A percentile compares a stretch with the other conserved stretches of the same genome.
Conservation (phyloP, 2,888 invertebrate genomes). For the Mesorhabditis belari region DNA sequence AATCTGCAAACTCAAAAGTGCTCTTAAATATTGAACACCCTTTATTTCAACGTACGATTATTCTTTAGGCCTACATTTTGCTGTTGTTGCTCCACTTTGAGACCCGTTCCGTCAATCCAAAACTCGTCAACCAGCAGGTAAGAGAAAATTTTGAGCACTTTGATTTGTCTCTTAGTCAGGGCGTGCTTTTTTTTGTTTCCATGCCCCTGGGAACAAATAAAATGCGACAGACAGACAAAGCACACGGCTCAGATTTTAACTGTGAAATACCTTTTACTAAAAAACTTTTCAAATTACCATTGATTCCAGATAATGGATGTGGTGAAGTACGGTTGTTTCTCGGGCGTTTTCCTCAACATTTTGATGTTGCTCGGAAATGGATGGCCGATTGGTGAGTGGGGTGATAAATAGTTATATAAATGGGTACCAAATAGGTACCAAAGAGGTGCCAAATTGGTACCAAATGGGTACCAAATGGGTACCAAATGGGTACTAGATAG, state of each 20-base stretch:
- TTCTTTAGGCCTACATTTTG: neutral
- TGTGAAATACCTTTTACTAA: neutral
- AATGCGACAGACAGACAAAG: neutral
- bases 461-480: too few relatives aligned
- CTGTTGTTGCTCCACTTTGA: neutral
- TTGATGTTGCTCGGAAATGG: constrained; percentile 23
- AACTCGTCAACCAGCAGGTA: constrained; percentile 18
- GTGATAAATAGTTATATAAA: constrained; percentile 26
- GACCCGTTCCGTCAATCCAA: constrained; percentile 5
- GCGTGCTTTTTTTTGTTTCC: neutral
- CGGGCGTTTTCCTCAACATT: constrained; percentile 21
- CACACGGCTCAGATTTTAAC: too few relatives aligned
- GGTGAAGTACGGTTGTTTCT: constrained; percentile 25
- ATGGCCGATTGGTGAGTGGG: constrained; percentile 34
- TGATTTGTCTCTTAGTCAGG: constrained; percentile 19
- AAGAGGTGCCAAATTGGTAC: constrained; percentile 16
- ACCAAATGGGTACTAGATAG: too few relatives aligned
- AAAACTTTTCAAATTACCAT: neutral
- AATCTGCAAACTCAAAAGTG: neutral
- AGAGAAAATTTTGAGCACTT: neutral
- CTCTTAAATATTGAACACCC: too few relatives aligned
- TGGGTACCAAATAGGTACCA: constrained; percentile 22
- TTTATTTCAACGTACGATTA: too few relatives aligned
- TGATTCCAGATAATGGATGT: constrained; percentile 19
- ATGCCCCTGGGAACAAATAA: neutral